phyloP scores from a whole-genome alignment of 1,140 invertebrate genomes.

The Calephelis nemesis region DNA sequence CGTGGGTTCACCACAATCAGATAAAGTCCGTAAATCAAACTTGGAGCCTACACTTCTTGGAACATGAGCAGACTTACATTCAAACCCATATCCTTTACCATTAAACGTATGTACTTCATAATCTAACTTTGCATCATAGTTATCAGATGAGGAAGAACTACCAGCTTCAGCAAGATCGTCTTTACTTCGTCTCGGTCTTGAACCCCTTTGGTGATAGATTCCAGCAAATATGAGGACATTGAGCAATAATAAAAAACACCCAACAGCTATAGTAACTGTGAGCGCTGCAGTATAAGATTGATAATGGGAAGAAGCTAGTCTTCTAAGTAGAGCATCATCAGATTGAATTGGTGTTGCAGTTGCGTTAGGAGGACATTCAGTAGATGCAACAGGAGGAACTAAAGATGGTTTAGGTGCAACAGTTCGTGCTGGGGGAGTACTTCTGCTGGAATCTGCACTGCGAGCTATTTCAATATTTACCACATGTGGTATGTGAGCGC shows the following conservation, averaged over 20 bases:
- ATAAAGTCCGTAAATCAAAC: constrained; percentile 77
- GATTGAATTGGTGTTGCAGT: constrained; percentile 72
- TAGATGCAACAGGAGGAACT: constrained; percentile 73
- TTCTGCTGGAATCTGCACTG: constrained; percentile 57
- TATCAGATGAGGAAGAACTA: constrained; percentile 82
- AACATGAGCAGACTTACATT: constrained; percentile 75
- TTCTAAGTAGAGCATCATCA: constrained; percentile 85
- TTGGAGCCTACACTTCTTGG: constrained; percentile 69
- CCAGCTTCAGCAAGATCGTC: constrained; percentile 86
- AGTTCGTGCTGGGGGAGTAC: constrained; percentile 66
- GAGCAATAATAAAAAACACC: constrained; percentile 91
- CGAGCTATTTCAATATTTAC: constrained; percentile 54
- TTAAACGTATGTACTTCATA: constrained; percentile 80
- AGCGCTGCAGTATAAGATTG: constrained; percentile 93
- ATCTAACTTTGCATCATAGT: constrained; percentile 81
- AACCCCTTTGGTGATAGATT: constrained; percentile 93
- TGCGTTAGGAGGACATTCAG: constrained; percentile 84
- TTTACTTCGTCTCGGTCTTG: constrained; percentile 84
- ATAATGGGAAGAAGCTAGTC: constrained; percentile 88
- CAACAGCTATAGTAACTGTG: constrained; percentile 95
- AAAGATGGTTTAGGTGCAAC: constrained; percentile 54
- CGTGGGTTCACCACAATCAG: constrained; percentile 75
- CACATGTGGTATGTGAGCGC: constrained; percentile 79
- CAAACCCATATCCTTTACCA: constrained; percentile 81
- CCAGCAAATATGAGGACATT: constrained; percentile 97